Evolutionary conservation across 2,113 vertebrate species (phyloP).

Genomic region (Trogon melanurus): DNA sequence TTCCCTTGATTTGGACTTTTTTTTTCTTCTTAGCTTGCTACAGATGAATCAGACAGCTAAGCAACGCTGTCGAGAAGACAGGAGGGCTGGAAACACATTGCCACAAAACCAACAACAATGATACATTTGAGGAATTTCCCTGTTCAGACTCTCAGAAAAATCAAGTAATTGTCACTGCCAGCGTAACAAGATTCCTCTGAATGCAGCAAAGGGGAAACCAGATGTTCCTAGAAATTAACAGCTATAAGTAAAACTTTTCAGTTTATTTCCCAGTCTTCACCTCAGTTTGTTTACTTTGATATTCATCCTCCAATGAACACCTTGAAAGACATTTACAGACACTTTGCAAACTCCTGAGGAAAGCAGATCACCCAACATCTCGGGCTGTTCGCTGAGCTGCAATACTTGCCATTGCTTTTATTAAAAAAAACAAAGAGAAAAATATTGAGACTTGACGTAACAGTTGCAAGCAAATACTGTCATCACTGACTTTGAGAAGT

Average conservation of each 20-base stretch:
- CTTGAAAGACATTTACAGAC: not conserved
- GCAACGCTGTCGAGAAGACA: not conserved
- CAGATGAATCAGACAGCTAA: not conserved
- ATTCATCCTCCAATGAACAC: not conserved
- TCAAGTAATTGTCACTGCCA: not conserved
- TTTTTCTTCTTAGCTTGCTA: not conserved
- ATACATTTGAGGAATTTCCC: not conserved
- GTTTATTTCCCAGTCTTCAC: not conserved
- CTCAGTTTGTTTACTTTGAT: not conserved
- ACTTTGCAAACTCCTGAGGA: not conserved
- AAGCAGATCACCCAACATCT: not conserved
- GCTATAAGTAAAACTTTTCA: not conserved
- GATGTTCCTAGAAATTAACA: not conserved
- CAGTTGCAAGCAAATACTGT: not conserved
- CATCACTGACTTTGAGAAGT: not conserved
- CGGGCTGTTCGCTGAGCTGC: accelerated
- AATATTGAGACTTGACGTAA: not conserved
- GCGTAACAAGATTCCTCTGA: not conserved
- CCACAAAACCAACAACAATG: not conserved
- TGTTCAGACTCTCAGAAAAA: not conserved
- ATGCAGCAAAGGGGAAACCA: not conserved
- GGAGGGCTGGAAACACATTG: not conserved
- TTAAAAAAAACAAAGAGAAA: not conserved
- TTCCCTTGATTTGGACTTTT: not conserved
- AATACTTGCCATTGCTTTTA: not conserved